phyloP scores from a whole-genome alignment of 2,888 invertebrate species.

The Amblyteles armatorius region DNA sequence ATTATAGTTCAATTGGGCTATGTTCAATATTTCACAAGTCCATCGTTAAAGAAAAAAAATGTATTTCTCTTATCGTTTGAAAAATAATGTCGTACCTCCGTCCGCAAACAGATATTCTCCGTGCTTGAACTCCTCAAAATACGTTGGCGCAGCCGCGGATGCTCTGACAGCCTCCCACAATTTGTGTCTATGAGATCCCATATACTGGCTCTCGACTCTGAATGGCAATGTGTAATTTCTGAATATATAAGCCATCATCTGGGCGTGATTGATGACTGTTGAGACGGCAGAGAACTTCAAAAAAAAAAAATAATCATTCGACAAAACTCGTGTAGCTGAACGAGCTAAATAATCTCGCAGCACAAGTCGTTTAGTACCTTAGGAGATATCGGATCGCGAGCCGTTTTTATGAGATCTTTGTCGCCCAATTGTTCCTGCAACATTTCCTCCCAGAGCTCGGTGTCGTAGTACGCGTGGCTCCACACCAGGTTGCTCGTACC shows the following conservation, averaged over 20 bases:
- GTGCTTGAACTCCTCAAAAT: conserved; percentile 93
- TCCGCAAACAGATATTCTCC: conserved; percentile 88
- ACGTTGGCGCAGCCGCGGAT: conserved; percentile 96
- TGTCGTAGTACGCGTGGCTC: conserved; percentile 96
- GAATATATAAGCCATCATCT: conserved; percentile 92
- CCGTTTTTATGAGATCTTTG: conserved; percentile 87
- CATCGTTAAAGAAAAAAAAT: not conserved
- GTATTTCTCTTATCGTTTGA: not conserved
- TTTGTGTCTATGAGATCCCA: conserved; percentile 89
- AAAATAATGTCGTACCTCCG: conserved; percentile 85
- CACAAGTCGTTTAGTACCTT: conserved; percentile 83
- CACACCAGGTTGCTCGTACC: conserved; percentile 93
- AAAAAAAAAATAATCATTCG: conserved; percentile 25
- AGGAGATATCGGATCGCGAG: conserved; percentile 86
- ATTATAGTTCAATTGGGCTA: not conserved
- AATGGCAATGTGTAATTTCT: conserved; percentile 93
- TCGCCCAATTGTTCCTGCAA: conserved; percentile 89
- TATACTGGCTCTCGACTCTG: conserved; percentile 89
- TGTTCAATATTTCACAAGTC: not conserved
- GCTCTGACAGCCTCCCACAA: conserved; percentile 95
- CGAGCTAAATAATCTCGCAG: not conserved
- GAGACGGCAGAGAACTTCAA: conserved; percentile 91
- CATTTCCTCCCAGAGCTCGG: conserved; percentile 92
- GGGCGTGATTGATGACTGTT: conserved; percentile 91
- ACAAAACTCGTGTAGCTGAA: not conserved